Evolutionary conservation across 2,888 invertebrate genomes (phyloP), one percentile per base, ranked within the genome.

Genomic region (Stenchaetothrips biformis): DNA sequence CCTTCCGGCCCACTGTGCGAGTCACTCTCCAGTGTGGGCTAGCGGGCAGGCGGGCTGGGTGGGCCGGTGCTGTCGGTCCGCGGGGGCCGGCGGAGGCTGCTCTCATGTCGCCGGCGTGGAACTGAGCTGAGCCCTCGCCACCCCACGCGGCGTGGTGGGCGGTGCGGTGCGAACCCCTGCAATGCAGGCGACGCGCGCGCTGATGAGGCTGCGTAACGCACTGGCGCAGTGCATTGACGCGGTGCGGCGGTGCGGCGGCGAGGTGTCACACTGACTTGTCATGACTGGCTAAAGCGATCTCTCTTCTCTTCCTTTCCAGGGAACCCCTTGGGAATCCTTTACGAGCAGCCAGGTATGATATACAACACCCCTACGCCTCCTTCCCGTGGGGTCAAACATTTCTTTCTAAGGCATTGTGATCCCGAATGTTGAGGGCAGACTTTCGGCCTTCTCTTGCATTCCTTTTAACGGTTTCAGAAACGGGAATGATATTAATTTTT

Each of bases 311-410:
- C 2, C 11, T 25, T 74, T 74, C 7, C 67, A 74, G 67, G 67
- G 8, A 21, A 74, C 7, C 67, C 67, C 25, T n/a, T 74, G 67
- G 67, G 67, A 74, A 25, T 74, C 25, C n/a, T 74, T 3, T 74
- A 74, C 67, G 67, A 74, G 67, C 67, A 74, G 67, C 67, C 67
- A 25, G 67, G 67, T 74, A 21, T 74, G 21, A 74, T 25, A 16
- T 25, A 25, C 25, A 74, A 11, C 25, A 25, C 3, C 53, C 13
- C 53, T 7, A 25, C 67, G 7, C 25, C 21, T 74, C 67, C 53
- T 16, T 37, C 37, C 13, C 11, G 53, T 21, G 67, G 37, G n/a
- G 67, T 67, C 21, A 74, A 59, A 18, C 59, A 13, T 59, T 74
- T 74, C 67, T 16, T 74, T 25, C 7, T 25, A 25, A 11, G 25